Base-by-base conservation (phyloP, 2,113 vertebrate genomes). In the Osmerus eperlanus region DNA sequence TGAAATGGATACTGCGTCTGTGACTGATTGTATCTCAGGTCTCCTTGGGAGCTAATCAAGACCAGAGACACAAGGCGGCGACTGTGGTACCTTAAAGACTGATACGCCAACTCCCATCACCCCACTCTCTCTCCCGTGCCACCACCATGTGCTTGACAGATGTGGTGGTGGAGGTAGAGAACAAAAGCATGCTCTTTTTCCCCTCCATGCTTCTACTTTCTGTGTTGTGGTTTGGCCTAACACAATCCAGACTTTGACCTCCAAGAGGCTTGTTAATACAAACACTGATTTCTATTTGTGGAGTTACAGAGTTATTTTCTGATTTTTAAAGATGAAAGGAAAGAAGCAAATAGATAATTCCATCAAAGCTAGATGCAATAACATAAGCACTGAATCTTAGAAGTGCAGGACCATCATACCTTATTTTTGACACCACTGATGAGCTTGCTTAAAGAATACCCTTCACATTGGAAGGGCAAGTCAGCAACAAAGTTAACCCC, bases 101-200 rank as follows among this genome's bases (percentile, higher is more conserved):
- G 52, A 65, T 60, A 47, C 41, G 41, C 41, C 41, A 47, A 76
- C 77, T 73, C 67, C 67, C 62, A 61, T 54, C 54, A 51, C 56
- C 55, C 36, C 64, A 11, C 63, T 41, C 51, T 64, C 23, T 16
- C 23, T 32, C 62, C 41, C 23, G 8, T 32, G 65, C 70, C 65
- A 67, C 4, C 19, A 56, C 78, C 82, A 83, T 84, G 70, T 86
- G 84, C 67, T 79, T 61, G 25, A 68, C 84, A 86, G 76, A 84
- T 84, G 84, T 84, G 65, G 16, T 19, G 9, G 56, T n/a, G 18
- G 29, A 54, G 19, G 70, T 60, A 65, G n/a, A 29, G 67, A 21
- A 68, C 65, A 69, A 80, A 75, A 74, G 61, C 36, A 60, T 25
- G 66, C 51, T 14, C 23, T 29, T 41, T 67, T 81, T 75, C 56